Percentiles rank a stretch among this genome's conserved stretches.
phyloP scores from a whole-genome alignment of 2,888 invertebrate species.

The Sisyra terminalis region DNA sequence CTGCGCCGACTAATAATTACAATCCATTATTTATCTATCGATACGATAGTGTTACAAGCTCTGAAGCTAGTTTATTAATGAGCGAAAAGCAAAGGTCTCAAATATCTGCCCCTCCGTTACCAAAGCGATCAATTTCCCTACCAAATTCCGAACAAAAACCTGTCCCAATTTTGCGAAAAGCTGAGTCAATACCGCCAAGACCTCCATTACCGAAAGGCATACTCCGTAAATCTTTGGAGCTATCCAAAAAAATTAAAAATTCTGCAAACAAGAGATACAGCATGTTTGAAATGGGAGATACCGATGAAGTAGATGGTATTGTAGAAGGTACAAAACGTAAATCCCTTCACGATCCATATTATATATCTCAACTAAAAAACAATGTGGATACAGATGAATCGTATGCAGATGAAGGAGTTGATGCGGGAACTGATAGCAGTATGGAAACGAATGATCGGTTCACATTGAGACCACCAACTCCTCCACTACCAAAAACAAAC shows the following conservation, averaged over 20 bases:
- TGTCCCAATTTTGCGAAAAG: constrained; percentile 23
- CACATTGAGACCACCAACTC: constrained; percentile 33
- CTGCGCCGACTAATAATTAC: constrained; percentile 37
- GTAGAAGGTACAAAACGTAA: constrained; percentile 40
- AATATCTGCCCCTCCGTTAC: constrained; percentile 35
- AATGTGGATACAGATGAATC: constrained; percentile 25
- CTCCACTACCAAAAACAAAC: constrained; percentile 34
- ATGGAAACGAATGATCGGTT: constrained; percentile 38
- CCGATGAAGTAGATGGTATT: constrained; percentile 31
- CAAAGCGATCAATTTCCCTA: constrained; percentile 51
- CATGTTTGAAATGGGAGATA: constrained; percentile 59
- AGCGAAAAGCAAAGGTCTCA: constrained; percentile 33
- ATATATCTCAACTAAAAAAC: constrained; percentile 32
- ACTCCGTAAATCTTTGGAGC: constrained; percentile 43
- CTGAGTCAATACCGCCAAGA: constrained; percentile 45
- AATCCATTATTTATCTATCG: constrained; percentile 68
- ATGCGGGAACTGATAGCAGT: constrained; percentile 33
- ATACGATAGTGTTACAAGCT: constrained; percentile 60
- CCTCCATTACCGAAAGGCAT: constrained; percentile 60
- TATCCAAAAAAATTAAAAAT: constrained; percentile 30
- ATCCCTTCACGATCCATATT: constrained; percentile 61
- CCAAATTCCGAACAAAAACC: constrained; percentile 32
- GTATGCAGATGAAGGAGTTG: constrained; percentile 44
- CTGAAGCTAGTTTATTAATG: constrained; percentile 48
- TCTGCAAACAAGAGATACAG: constrained; percentile 48